phyloP scores from a whole-genome alignment of 2,113 vertebrate genomes.

The Vanacampus margaritifer region DNA sequence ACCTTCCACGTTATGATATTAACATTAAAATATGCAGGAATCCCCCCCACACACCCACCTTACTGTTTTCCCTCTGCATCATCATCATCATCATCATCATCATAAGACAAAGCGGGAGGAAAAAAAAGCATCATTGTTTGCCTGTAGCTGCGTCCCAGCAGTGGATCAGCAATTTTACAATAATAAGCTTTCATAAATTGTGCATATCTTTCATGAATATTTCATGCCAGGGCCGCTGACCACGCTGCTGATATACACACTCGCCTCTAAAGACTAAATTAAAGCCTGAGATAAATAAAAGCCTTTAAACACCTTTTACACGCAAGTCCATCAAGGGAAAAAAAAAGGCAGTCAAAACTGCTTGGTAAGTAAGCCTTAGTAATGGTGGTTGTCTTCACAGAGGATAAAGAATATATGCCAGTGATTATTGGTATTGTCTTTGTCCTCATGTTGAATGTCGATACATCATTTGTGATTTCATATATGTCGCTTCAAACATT shows the following conservation, averaged over 20 bases:
- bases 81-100: conserved; percentile 27
- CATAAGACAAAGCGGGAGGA: neutral
- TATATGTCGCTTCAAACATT: neutral
- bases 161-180: conserved; percentile 63
- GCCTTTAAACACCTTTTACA: conserved; percentile 26
- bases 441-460: neutral
- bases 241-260: conserved; percentile 54
- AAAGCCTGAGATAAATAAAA: conserved; percentile 49
- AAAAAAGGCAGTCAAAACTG: neutral
- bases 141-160: conserved; percentile 38
- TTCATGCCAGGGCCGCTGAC: conserved; percentile 58
- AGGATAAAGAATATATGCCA: neutral
- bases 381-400: neutral
- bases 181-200: conserved; percentile 66
- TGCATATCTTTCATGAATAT: conserved; percentile 61
- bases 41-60: conserved; percentile 62
- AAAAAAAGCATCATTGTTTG: conserved; percentile 50
- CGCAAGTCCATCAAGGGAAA: neutral
- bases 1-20: conserved; percentile 44
- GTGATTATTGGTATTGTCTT: neutral
- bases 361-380: neutral
- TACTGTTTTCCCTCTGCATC: conserved; percentile 34
- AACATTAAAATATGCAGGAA: conserved; percentile 62
- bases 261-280: conserved; percentile 9
- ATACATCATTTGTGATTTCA: neutral